A percentile compares a stretch with the other conserved stretches of the same genome.
Evolutionary conservation across 2,113 vertebrate species (phyloP).

Genomic region (Odontophorus gujanensis): DNA sequence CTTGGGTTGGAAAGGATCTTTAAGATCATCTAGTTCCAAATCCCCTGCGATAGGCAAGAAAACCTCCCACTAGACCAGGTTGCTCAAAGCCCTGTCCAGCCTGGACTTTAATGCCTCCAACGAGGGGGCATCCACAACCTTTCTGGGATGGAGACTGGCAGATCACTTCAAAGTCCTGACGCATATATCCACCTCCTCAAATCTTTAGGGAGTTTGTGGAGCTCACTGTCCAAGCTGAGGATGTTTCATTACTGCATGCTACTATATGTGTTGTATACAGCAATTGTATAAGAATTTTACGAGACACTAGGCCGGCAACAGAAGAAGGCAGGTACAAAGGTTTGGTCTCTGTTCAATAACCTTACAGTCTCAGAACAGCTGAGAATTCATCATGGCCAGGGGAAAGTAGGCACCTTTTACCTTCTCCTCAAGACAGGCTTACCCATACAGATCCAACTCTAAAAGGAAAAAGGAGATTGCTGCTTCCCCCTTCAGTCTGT

Average conservation of each 20-base stretch:
- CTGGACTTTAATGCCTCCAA: too few species aligned
- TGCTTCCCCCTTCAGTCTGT: background rate
- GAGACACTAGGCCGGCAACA: background rate
- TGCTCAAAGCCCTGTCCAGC: too few species aligned
- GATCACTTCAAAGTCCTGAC: background rate
- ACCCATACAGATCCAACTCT: background rate
- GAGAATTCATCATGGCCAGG: background rate
- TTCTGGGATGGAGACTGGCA: background rate
- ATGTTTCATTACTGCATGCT: background rate
- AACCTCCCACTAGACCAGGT: too few species aligned
- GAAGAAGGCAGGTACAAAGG: accelerated
- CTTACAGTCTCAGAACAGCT: background rate
- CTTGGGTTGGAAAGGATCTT: background rate
- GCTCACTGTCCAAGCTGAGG: background rate
- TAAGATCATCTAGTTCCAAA: too few species aligned
- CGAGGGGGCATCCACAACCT: too few species aligned
- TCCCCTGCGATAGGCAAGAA: too few species aligned
- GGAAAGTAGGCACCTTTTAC: background rate
- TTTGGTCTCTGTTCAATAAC: background rate
- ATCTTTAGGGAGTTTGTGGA: background rate
- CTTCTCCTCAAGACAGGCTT: background rate
- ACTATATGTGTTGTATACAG: background rate
- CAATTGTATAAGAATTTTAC: background rate
- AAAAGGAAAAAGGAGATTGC: background rate
- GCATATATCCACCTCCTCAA: background rate